phyloP scores from a whole-genome alignment of 2,797 vertebrate species.

The Rhabdomys pumilio region DNA sequence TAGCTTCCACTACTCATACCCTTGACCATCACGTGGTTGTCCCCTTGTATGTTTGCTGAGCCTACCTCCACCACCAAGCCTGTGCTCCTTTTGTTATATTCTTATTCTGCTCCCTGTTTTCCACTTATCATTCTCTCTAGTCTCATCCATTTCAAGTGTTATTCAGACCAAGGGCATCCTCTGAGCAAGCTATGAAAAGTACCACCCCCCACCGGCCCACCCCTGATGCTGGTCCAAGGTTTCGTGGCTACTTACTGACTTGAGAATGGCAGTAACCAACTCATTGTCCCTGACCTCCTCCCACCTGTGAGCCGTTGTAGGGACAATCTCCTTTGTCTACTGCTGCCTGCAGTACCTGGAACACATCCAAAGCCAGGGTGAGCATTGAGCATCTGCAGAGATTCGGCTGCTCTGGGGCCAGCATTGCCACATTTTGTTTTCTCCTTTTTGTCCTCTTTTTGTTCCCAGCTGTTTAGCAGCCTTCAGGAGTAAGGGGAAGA shows the following conservation, averaged over 20 bases:
- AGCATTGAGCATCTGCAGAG: neutral
- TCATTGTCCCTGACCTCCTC: neutral
- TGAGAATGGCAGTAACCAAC: neutral
- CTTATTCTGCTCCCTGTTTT: neutral
- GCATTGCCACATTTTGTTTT: neutral
- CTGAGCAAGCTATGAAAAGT: neutral
- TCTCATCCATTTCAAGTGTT: neutral
- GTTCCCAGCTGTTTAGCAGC: neutral
- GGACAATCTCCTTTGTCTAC: neutral
- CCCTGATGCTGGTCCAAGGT: neutral
- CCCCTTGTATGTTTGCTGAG: neutral
- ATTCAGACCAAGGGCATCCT: neutral
- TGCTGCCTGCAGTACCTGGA: neutral
- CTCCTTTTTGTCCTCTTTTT: neutral
- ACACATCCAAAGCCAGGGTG: neutral
- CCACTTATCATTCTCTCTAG: neutral
- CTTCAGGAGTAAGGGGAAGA: neutral
- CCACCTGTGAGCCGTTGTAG: neutral
- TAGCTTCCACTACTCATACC: fast-evolving
- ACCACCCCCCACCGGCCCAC: fast-evolving
- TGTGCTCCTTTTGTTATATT: too few relatives aligned
- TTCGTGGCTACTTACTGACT: neutral
- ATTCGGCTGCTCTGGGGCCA: neutral
- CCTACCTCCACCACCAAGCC: neutral
- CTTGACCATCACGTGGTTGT: neutral